Conservation (phyloP, 2,113 vertebrate species). For the Neotragus pygmaeus region DNA sequence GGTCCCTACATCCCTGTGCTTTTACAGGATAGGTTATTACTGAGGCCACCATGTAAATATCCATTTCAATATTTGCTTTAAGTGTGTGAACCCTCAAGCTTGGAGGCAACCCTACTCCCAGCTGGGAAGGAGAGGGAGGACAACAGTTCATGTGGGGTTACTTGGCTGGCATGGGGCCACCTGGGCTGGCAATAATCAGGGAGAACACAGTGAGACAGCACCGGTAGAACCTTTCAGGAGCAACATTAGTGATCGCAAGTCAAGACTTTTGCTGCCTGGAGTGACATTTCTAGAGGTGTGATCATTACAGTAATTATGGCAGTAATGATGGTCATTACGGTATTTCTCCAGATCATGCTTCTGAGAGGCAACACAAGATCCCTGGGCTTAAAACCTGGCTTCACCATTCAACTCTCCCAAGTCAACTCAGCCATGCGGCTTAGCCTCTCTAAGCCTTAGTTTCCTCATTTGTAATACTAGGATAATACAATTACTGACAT, state of each 20-base stretch:
- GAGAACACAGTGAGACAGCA: not conserved
- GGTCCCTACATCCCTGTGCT: not conserved
- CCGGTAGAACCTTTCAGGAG: not conserved
- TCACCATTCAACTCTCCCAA: not conserved
- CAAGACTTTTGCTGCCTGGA: conserved; percentile 3
- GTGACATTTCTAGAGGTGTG: not conserved
- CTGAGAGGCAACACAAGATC: not conserved
- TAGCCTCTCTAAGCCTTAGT: not conserved
- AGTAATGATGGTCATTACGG: not conserved
- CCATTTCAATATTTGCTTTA: not conserved
- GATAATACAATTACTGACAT: not conserved
- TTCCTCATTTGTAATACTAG: not conserved
- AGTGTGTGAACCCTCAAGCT: not conserved
- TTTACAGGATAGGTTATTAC: not conserved
- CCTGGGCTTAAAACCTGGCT: not conserved
- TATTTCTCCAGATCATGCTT: not conserved
- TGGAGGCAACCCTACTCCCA: not conserved
- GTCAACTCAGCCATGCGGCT: not conserved
- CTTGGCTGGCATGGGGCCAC: not conserved
- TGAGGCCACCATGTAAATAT: not conserved
- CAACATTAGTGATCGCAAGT: not conserved
- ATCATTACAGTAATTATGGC: not conserved
- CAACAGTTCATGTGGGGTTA: not conserved
- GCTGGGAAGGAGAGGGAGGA: too few species aligned
- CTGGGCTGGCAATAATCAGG: not conserved